Base-by-base conservation (phyloP, 2,113 vertebrate genomes). In the Grammomys surdaster region DNA sequence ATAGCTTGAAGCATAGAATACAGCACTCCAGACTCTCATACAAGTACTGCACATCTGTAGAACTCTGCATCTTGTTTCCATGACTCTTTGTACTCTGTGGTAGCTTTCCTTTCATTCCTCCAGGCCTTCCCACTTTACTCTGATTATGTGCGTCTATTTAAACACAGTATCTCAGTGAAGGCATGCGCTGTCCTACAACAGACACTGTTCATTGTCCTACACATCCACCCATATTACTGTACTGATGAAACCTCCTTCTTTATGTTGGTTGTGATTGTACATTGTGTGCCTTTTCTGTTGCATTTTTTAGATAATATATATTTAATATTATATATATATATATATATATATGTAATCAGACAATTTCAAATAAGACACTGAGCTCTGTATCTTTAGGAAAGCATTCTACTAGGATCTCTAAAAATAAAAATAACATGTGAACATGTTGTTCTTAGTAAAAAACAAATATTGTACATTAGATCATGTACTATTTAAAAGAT, bases 301-400 rank as follows among this genome's bases (percentile, higher is more conserved):
- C 6, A 48, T n/a, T 46, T 96, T 60, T 78, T 58, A 76, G 76
- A 65, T 20, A 43, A 70, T 13, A 60, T 46, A 28, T 28, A 48
- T 24, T 24, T 40, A 6, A 43, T 24, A 19, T 48, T 48, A 5
- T 4, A 89, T 46, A 24, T 36, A n/a, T 20, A 51, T 26, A 26
- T 56, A 70, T 17, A 60, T 46, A 28, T 28, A 48, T 24, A 43
- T 24, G 14, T 56, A n/a, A 89, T 46, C 31, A n/a, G 36, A 70
- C 9, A 36, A 56, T 97, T 90, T 90, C 33, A 92, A 75, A 90
- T 54, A 89, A 89, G 69, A 20, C 75, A 19, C 6, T 82, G 8
- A 67, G 77, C 46, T 92, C 92, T 94, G 17, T 72, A 90, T 31
- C 17, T 17, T 72, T 3, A 60, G 48, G 14, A 28, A 96, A 88